Evolutionary conservation across 2,797 vertebrate species (phyloP), one percentile per base, ranked within the genome.

Genomic region (Apogon talboti): DNA sequence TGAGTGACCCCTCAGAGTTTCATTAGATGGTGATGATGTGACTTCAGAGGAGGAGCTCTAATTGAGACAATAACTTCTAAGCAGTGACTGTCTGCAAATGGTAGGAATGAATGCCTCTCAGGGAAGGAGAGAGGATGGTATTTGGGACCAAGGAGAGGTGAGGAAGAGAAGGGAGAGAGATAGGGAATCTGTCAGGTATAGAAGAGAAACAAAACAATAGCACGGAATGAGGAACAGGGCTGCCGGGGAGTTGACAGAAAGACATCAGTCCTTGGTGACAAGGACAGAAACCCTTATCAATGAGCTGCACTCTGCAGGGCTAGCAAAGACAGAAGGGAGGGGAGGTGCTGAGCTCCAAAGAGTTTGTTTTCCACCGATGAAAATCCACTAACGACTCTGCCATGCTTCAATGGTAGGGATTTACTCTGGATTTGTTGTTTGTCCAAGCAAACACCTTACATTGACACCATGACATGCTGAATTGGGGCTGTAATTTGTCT

Each of bases 241-340:
- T 91, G 89, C 83, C 86, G 63, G 69, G 66, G 67, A 84, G 75
- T 66, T 88, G 87, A 90, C 86, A 91, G 88, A 88, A 44, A 81
- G 81, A 86, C 87, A 92, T 93, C 91, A 84, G 86, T 91, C 83
- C 84, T 87, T 55, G 56, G 68, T 90, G 88, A 92, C 88, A 91
- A 90, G 86, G 89, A 92, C 89, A 87, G 81, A 91, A 75, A 63
- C 68, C 81, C 71, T 90, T 89, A 90, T 91, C 88, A 81, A 67
- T 69, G 82, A 71, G 74, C 49, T 61, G 69, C 77, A 84, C 64
- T 88, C 79, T 66, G 82, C 77, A 60, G 78, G 79, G 71, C 66
- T 73, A 24, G 74, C 54, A 33, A 48, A 74, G 69, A 52, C 51
- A 51, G 59, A 14, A 8, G 12, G 63, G 42, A 33, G 47, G 4